Base-by-base conservation (phyloP, 2,888 invertebrate genomes). In the Eledone cirrhosa region DNA sequence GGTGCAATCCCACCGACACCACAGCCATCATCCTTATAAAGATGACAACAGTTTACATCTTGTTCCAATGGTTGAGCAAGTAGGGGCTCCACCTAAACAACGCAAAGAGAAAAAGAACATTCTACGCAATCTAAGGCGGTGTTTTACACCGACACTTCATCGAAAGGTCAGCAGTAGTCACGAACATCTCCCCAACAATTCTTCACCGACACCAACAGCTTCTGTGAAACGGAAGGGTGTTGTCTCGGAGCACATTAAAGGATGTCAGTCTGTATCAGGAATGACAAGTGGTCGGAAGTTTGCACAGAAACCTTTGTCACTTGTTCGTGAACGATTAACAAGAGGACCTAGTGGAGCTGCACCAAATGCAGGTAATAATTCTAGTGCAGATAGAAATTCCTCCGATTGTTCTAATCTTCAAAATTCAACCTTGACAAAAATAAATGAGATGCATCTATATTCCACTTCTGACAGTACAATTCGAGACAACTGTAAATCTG, bases 401-500 rank as follows among this genome's bases (percentile, higher is more conserved):
- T 41, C 41, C 5, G 41, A 41, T 41, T 47, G 48, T 47, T 76
- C 47, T 48, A 76, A 76, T 48, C 27, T 48, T 19, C 76, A 76
- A 47, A 76, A 33, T 27, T 41, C 76, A 75, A 84, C 82, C 78
- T 82, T 84, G 31, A 83, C 83, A 31, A 85, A 86, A 78, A 79
- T 83, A 31, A 84, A 78, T 80, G 86, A 86, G 78, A 84, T 86
- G 80, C 86, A 85, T 84, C 82, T 86, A 79, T 86, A 85, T 84
- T 83, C 85, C 77, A 87, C 86, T 80, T 86, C 84, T 77, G 86
- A 87, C 78, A 81, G 82, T n/a, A 83, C 81, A 79, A 85, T 85
- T 65, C 78, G 81, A 76, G 84, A 83, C 72, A 78, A 80, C 31
- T 81, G 83, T 77, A 86, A 87, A 69, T 87, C 87, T 79, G 84